These are phyloP conservation scores for Girardinichthys multiradiatus DNA, from an alignment of 2,113 vertebrate genomes.

Conservation along the genomic window DNA sequence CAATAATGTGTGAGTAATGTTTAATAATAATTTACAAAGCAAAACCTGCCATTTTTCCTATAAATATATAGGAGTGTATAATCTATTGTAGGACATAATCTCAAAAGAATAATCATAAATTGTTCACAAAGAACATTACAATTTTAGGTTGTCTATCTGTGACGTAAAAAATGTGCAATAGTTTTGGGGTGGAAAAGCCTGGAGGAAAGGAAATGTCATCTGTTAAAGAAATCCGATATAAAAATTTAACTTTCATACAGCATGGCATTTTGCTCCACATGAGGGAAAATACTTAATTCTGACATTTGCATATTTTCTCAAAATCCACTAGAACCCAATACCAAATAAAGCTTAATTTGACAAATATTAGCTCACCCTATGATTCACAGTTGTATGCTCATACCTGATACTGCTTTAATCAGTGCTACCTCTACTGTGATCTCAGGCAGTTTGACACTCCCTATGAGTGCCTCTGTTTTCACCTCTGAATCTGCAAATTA, in stretches of 20 bases:
- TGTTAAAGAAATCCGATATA: background rate
- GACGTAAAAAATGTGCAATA: no score
- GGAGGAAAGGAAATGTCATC: no score
- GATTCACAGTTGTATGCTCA: background rate
- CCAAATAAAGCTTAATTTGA: background rate
- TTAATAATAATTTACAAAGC: background rate
- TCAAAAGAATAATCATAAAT: background rate
- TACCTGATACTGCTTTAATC: background rate
- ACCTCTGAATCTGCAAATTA: constrained; percentile 48
- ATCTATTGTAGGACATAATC: background rate
- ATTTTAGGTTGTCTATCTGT: no score
- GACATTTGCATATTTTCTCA: background rate
- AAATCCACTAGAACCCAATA: background rate
- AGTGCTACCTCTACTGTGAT: background rate
- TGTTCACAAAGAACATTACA: no score
- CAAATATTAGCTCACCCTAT: background rate
- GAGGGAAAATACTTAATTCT: background rate
- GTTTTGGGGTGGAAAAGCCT: no score
- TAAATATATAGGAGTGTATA: background rate
- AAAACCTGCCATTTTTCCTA: background rate
- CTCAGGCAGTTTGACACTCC: constrained; percentile 15
- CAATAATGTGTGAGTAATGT: background rate
- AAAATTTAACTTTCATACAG: background rate
- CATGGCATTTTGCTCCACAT: background rate
- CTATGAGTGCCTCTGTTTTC: constrained; percentile 32